Evolutionary conservation across 2,113 vertebrate species (phyloP).

Genomic region (Hippocampus comes): DNA sequence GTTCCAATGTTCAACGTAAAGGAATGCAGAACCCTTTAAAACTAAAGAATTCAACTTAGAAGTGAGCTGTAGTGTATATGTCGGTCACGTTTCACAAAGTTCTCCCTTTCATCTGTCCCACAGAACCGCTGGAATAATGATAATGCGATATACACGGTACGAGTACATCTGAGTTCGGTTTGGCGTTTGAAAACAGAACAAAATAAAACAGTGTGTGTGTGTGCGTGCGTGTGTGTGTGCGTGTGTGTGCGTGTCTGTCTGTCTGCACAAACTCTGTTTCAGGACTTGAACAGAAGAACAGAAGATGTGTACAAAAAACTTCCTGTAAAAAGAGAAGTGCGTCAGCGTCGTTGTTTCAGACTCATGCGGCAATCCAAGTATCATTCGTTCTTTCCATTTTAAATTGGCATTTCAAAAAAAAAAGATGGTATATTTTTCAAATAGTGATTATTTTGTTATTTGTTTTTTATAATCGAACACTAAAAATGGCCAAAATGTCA

Average conservation of each 20-base stretch:
- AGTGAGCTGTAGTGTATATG: neutral
- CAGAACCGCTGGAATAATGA: constrained; percentile 29
- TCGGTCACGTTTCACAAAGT: neutral
- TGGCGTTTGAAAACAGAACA: neutral
- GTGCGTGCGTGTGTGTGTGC: neutral
- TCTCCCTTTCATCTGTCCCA: neutral
- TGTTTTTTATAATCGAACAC: neutral
- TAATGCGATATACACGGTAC: constrained; percentile 40
- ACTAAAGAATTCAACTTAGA: neutral
- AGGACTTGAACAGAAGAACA: constrained; percentile 36
- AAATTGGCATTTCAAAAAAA: neutral
- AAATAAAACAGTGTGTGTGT: neutral
- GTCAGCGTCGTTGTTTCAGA: neutral
- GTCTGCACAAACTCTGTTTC: neutral
- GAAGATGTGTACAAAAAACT: constrained; percentile 63
- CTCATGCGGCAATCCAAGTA: neutral
- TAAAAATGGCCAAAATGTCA: neutral
- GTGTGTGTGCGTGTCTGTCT: neutral
- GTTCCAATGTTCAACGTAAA: neutral
- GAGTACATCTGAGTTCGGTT: neutral
- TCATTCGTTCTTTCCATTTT: neutral
- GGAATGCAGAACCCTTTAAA: neutral
- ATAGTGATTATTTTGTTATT: neutral
- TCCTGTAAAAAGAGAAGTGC: constrained; percentile 50
- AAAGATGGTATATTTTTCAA: neutral